Base-by-base conservation (phyloP, 2,113 vertebrate genomes). In the Corydoras maculifer region DNA sequence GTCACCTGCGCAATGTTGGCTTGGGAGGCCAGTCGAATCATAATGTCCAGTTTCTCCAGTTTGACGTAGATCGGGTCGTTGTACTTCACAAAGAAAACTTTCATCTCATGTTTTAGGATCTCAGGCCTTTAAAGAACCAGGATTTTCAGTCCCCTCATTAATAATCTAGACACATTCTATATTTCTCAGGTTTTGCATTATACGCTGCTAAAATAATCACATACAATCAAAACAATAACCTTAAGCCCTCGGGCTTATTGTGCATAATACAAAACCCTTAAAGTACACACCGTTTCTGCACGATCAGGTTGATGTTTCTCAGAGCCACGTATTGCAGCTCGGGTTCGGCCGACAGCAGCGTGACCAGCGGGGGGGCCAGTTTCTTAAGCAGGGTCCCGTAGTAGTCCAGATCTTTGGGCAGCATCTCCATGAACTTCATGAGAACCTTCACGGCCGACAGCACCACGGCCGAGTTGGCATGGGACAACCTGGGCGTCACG, bases 391-490 rank as follows among this genome's bases (percentile, higher is more conserved):
- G 81, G 0, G 95, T 98, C 79, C 95, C 91, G 0, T 98, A 99
- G 77, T 99, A 99, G 84, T 99, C 97, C 84, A 98, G 81, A 78
- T 98, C 97, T 87, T 98, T 99, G 0, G 97, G 95, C 31, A 98
- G 81, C 93, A 99, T 95, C 88, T 99, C 97, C 93, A 98, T 98
- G 83, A 99, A 98, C 86, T 99, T 99, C 96, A 99, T 99, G 69
- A 99, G 87, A 72, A 99, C 97, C 84, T 99, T 99, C 68, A 99
- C 97, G 0, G 96, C 97, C 0, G 97, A 99, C 64, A 98, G 88
- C 77, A 98, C 96, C 84, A 98, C 97, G 0, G 97, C 97, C 0
- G 97, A 98, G 89, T 99, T 99, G 85, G 97, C 97, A 0, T 98
- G 96, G 14, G 97, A 99, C 70, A 99, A 91, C 8, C 97, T 89